A percentile compares a stretch with the other conserved stretches of the same genome.
Conservation (phyloP, 2,113 vertebrate species). For the Paedocypris sp. region DNA sequence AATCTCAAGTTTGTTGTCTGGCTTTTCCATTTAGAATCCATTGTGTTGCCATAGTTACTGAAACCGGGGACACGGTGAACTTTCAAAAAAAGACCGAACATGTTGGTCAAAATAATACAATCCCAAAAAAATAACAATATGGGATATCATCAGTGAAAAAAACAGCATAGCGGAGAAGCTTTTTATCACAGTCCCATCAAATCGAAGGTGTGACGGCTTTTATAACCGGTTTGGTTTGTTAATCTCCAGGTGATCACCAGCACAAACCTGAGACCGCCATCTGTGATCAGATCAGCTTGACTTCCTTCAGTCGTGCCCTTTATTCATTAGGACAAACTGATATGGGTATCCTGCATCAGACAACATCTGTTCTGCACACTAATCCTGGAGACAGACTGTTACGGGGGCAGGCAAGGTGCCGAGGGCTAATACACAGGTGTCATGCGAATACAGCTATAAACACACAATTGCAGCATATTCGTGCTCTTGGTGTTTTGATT, state of each 20-base stretch:
- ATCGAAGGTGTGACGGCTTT: neutral
- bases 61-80: too few species aligned
- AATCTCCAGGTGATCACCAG: neutral
- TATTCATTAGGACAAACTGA: neutral
- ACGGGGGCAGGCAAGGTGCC: neutral
- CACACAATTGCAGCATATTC: neutral
- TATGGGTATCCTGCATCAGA: slow-evolving; percentile 3
- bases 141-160: too few species aligned
- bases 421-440: neutral
- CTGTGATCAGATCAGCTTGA: slow-evolving; percentile 17
- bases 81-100: too few species aligned
- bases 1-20: too few species aligned
- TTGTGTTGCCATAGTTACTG: too few species aligned
- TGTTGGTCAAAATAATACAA: too few species aligned
- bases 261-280: slow-evolving; percentile 7
- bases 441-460: neutral
- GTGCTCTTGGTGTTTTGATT: slow-evolving; percentile 1
- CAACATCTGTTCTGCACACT: slow-evolving; percentile 7
- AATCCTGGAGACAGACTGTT: neutral
- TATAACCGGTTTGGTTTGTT: neutral
- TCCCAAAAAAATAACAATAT: too few species aligned
- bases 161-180: too few species aligned
- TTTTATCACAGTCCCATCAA: neutral
- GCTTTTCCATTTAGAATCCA: too few species aligned
- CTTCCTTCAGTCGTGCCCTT: neutral